Percentiles rank a stretch among this genome's conserved stretches.
Evolutionary conservation across 2,113 vertebrate species (phyloP).

Genomic region (Haliaeetus leucogaster): DNA sequence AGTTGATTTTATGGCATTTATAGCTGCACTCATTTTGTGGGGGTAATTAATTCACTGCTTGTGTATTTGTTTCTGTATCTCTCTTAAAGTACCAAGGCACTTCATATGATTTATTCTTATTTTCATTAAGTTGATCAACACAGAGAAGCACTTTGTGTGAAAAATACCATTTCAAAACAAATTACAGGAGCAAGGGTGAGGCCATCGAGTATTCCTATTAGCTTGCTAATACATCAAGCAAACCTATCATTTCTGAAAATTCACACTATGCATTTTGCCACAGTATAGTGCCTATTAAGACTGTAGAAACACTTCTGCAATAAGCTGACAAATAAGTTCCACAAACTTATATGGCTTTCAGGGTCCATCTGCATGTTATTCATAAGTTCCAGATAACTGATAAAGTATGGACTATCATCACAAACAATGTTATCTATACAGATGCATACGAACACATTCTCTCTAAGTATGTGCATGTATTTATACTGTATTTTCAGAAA

Average conservation of each 20-base stretch:
- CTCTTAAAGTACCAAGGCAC: neutral
- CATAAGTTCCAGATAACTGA: neutral
- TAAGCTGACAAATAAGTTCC: neutral
- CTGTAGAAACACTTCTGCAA: neutral
- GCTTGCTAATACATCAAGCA: neutral
- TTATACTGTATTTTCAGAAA: neutral
- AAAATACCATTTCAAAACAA: neutral
- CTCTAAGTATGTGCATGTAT: neutral
- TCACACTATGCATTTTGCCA: neutral
- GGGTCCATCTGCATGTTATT: neutral
- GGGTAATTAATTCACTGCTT: neutral
- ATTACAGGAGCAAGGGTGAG: neutral
- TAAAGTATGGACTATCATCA: neutral
- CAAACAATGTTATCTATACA: neutral
- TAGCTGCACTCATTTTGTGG: neutral
- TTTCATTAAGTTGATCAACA: neutral
- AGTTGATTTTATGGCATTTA: neutral
- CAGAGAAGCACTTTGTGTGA: neutral
- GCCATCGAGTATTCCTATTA: neutral
- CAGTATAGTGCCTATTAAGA: neutral
- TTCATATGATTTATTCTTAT: neutral
- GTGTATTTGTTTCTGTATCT: neutral
- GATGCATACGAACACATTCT: neutral
- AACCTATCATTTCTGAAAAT: neutral
- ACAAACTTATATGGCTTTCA: neutral